Evolutionary conservation across 2,888 invertebrate genomes (phyloP).

Genomic region (Heliconius charithonia): DNA sequence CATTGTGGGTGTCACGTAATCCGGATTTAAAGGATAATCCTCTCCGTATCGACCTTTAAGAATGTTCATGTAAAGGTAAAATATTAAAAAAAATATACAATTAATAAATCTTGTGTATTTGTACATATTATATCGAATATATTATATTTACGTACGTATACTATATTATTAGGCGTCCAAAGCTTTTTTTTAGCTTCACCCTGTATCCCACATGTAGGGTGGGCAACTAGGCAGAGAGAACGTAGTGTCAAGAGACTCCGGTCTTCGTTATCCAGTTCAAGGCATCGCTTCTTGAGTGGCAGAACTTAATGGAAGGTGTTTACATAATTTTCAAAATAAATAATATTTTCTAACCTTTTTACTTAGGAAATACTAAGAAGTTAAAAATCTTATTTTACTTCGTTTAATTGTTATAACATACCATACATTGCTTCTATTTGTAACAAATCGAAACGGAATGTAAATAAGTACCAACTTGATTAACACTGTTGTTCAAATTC

Average conservation of each 20-base stretch:
- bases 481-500: slow-evolving; percentile 52
- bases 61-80: slow-evolving; percentile 46
- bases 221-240: too few species aligned
- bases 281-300: neutral
- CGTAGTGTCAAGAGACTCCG: too few species aligned
- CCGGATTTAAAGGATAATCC: slow-evolving; percentile 51
- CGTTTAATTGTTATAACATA: neutral
- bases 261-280: too few species aligned
- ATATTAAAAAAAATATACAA: slow-evolving; percentile 47
- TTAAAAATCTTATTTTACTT: neutral
- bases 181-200: neutral
- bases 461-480: slow-evolving; percentile 18
- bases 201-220: too few species aligned
- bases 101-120: slow-evolving; percentile 13
- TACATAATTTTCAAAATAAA: too few species aligned
- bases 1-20: slow-evolving; percentile 50
- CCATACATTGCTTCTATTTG: neutral
- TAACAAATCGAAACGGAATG: slow-evolving; percentile 40
- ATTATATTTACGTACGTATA: neutral
- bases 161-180: neutral
- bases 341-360: too few species aligned
- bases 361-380: too few species aligned
- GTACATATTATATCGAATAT: neutral
- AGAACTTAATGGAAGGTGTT: too few species aligned
- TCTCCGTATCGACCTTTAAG: slow-evolving; percentile 46